Percentiles rank a stretch among this genome's conserved stretches.
Evolutionary conservation across 2,113 vertebrate species (phyloP).

Genomic region (western clawed frog (Xenopus tropicalis)): DNA sequence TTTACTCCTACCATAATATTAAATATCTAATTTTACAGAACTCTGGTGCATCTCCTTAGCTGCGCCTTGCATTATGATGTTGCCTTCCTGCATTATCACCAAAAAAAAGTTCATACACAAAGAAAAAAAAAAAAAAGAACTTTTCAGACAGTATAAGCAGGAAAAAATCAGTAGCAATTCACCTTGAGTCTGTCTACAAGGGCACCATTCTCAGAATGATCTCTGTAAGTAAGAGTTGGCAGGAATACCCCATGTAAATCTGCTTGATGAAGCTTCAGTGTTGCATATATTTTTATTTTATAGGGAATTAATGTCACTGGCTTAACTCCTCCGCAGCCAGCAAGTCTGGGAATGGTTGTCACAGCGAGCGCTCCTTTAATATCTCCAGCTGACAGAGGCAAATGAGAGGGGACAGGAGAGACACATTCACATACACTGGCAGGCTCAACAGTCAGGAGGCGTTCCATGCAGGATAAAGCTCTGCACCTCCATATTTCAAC

Average conservation of each 20-base stretch:
- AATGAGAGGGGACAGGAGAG: not conserved
- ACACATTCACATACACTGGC: not conserved
- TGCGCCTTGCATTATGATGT: conserved; percentile 5
- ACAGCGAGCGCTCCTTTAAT: not conserved
- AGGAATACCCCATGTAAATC: conserved; percentile 37
- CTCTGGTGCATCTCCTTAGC: not conserved
- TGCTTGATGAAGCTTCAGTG: conserved; percentile 26
- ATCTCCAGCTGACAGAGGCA: not conserved
- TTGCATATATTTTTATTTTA: conserved; percentile 43
- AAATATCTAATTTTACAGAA: conserved; percentile 21
- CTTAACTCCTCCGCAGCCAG: conserved; percentile 15
- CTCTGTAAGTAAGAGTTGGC: conserved; percentile 39
- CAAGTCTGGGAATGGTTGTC: not conserved
- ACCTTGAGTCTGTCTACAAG: conserved; percentile 37
- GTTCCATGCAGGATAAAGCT: too few species aligned
- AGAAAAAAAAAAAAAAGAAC: not conserved
- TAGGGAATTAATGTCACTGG: conserved; percentile 35
- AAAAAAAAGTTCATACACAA: not conserved
- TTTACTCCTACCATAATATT: conserved; percentile 22
- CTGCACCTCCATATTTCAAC: too few species aligned
- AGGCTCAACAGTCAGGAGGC: not conserved
- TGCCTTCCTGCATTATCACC: not conserved
- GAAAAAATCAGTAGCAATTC: conserved; percentile 14
- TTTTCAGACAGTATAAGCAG: conserved; percentile 22
- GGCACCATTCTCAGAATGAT: conserved; percentile 31